Base-by-base conservation (phyloP, 2,113 vertebrate species). In the Passer montanus region DNA sequence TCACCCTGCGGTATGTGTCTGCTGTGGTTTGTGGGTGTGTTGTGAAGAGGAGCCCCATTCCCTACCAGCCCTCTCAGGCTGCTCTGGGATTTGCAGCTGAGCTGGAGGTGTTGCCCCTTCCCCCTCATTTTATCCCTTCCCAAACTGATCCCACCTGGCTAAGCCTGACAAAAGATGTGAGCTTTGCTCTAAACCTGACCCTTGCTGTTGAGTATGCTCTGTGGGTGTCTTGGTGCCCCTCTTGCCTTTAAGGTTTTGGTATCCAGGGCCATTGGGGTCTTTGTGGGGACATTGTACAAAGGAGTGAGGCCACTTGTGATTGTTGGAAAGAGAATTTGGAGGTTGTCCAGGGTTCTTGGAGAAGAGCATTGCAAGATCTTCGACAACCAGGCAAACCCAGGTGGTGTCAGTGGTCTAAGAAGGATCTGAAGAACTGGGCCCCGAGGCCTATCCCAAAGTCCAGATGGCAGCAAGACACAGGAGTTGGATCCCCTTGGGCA, bases 311-410 rank as follows among this genome's bases (percentile, higher is more conserved):
- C 14, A 11, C 22, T 14, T 49, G 17, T 27, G 30, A 41, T 28
- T 14, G 43, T 49, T 11, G 5, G 35, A 59, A 69, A 7, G 22
- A 33, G 6, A 5, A 33, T 33, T 22, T 58, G 23, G n/a, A 68
- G 5, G 10, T 37, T 0, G 0, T 28, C 2, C 13, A 17, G 23
- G 7, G 3, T 7, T 58, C 2, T 31, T 46, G 27, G 8, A 56
- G 13, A 5, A 0, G 5, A 33, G 3, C 13, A 80, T 13, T 67
- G 27, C 13, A 19, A 33, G 28, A 39, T 33, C 17, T 8, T 16
- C 1, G 3, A 56, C 3, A 18, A 21, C 10, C 52, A 21, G 27
- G 5, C 21, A 56, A 21, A 2, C 15, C 41, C 3, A 1, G 31
- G 8, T 33, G 6, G 8, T 33, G 31, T 53, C 11, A 41, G 0